Evolutionary conservation across 1,140 invertebrate genomes (phyloP), one percentile per base, ranked within the genome.

Genomic region (Ceratina australensis): DNA sequence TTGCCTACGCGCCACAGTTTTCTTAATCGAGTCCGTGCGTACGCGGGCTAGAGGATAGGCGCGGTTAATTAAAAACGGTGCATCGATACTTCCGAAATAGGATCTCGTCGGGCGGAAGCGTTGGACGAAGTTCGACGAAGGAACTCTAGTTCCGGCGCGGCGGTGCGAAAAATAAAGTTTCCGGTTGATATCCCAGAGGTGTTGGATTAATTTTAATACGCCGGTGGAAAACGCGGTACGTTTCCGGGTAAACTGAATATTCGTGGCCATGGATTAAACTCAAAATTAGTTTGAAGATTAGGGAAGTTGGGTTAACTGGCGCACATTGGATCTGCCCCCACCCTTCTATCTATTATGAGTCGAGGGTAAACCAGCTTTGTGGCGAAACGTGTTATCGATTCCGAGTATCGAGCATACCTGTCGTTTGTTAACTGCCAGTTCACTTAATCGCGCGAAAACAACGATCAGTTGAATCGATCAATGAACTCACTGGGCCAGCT

Each of bases 271-370:
- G 82, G 82, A 85, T 85, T 84, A 82, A 85, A 82, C 81, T 85
- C 83, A 79, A 84, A 85, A 85, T 85, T 84, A 85, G 82, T 85
- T 85, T 85, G 79, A 85, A 85, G 84, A 85, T 84, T 85, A 85
- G 82, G 72, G 72, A 85, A 85, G 82, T 85, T 85, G 66, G 79
- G 74, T 85, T 83, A 83, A 85, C 83, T 76, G 82, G 75, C 60
- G 65, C 69, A 69, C 69, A 72, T 72, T 64, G 63, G 57, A 42
- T 42, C 33, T 42, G 63, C 61, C 24, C 18, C 42, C 56, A 47
- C 0, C 22, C 22, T 0, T 24, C 63, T 76, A 76, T 84, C 78
- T 78, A 83, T 83, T 65, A 80, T 50, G 66, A 61, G 57, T 61
- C 12, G 47, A 54, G 73, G 54, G 66, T 77, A 61, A 71, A 71